Evolutionary conservation across 2,888 invertebrate genomes (phyloP).

Genomic region (Trichogramma evanescens): DNA sequence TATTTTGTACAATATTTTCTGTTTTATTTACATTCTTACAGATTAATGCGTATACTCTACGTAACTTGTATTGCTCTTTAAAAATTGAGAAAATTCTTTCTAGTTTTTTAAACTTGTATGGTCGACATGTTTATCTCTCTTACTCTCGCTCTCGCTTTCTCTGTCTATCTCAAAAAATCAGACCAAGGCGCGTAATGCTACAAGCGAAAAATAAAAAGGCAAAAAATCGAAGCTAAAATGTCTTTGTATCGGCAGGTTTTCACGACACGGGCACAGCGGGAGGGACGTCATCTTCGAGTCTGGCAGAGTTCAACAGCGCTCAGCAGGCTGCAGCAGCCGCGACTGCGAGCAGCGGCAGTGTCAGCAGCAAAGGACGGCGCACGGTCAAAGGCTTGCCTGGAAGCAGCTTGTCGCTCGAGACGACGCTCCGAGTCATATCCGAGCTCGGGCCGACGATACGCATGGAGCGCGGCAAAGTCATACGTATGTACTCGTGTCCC

Average conservation of each 20-base stretch:
- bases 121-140: no score
- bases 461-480: constrained; percentile 42
- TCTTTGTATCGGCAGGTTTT: constrained; percentile 7
- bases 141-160: no score
- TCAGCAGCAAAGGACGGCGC: constrained; percentile 30
- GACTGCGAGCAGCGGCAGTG: background rate
- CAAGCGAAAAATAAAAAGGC: no score
- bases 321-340: background rate
- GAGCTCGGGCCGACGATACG: constrained; percentile 43
- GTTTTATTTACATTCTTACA: constrained; percentile 15
- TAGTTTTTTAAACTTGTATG: no score
- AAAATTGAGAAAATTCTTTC: no score
- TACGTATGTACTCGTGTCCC: constrained; percentile 45
- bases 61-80: constrained; percentile 1
- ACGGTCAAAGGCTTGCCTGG: constrained; percentile 40
- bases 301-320: constrained; percentile 8
- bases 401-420: constrained; percentile 40
- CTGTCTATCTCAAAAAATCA: no score
- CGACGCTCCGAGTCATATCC: constrained; percentile 42
- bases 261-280: constrained; percentile 12
- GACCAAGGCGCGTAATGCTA: no score
- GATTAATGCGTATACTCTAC: constrained; percentile 4
- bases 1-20: constrained; percentile 3
- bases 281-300: constrained; percentile 1
- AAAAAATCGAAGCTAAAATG: background rate